Evolutionary conservation across 2,888 invertebrate genomes (phyloP), one percentile per base, ranked within the genome.

Genomic region (Acleris laterana): DNA sequence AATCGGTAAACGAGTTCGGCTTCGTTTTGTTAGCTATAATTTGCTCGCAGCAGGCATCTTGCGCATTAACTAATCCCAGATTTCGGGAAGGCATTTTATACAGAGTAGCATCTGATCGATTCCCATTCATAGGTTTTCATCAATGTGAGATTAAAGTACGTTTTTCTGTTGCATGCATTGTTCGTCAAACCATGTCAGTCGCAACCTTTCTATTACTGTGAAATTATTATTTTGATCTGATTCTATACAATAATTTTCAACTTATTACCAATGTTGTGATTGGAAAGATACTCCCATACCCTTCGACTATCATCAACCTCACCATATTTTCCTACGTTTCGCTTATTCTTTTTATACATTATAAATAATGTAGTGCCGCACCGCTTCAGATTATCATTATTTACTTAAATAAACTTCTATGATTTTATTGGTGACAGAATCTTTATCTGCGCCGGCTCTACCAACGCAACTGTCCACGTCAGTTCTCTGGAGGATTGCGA

Each of bases 401-500:
- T 57, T 52, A 62, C 25, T 56, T 42, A 52, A 48, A 62, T 50
- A 38, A 66, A 66, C 51, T 44, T 28, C 46, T 61, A 61, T 53
- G 52, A 49, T 71, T 71, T 68, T 62, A 70, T 62, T 51, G 68
- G 62, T 61, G 62, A 60, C 62, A 58, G 65, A 38, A 62, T 68
- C 55, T 68, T 70, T 66, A 72, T 49, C 60, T 67, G 68, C 69
- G 57, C 67, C 70, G 52, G 59, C 67, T 69, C 70, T 68, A 70
- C 66, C 69, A 55, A 56, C 58, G 52, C 65, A 68, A 71, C 71
- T 76, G 70, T 68, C 70, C 64, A 58, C 64, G 73, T 71, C 71
- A 70, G 70, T 71, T 66, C 55, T 69, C 65, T 62, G 7, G 63
- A 68, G 70, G 72, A 73, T 68, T 68, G 62, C 66, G 65, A 58